Percentiles rank a stretch among this genome's conserved stretches.
Evolutionary conservation across 1,140 invertebrate species (phyloP).

Genomic region (Tetragonula clypearis): DNA sequence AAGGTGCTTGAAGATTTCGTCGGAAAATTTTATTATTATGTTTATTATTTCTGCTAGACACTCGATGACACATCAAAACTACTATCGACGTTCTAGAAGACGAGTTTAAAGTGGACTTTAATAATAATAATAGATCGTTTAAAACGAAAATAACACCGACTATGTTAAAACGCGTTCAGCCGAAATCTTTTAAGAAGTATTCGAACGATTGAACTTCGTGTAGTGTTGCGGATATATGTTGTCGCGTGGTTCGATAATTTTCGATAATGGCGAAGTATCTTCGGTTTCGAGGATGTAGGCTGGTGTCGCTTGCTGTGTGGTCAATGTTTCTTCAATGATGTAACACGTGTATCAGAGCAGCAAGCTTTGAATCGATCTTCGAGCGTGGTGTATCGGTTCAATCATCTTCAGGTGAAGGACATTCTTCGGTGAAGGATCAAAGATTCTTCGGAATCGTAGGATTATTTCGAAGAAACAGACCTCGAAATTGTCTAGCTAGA

Average conservation of each 20-base stretch:
- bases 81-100: constrained; percentile 12
- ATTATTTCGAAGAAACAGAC: too few relatives aligned
- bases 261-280: not conserved
- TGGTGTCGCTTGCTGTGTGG: not conserved
- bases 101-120: constrained; percentile 1
- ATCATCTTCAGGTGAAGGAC: not conserved
- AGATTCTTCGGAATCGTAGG: constrained; percentile 13
- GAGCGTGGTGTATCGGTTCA: not conserved
- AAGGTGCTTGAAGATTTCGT: not conserved
- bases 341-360: not conserved
- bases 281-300: not conserved
- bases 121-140: not conserved
- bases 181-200: not conserved
- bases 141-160: not conserved
- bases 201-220: not conserved
- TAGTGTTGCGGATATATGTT: not conserved
- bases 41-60: constrained; percentile 27
- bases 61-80: constrained; percentile 42
- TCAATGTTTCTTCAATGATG: not conserved
- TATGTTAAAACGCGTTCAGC: not conserved
- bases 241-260: not conserved
- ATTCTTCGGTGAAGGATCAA: not conserved
- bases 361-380: not conserved
- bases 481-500: too few relatives aligned
- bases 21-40: constrained; percentile 48